phyloP scores from a whole-genome alignment of 1,140 invertebrate genomes.

The Mizuhopecten yessoensis region DNA sequence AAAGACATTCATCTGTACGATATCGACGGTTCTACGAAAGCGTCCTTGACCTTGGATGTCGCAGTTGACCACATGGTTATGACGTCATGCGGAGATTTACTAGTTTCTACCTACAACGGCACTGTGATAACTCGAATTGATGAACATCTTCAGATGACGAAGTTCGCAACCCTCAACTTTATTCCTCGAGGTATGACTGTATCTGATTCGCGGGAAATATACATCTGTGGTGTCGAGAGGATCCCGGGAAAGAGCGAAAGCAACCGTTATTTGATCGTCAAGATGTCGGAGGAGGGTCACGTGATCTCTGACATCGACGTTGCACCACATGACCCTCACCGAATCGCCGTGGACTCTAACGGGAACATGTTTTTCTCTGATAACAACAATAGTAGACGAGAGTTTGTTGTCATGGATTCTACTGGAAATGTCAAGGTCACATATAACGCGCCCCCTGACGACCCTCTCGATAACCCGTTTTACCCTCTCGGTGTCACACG shows the following conservation, averaged over 20 bases:
- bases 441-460: slow-evolving; percentile 57
- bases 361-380: slow-evolving; percentile 67
- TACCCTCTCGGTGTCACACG: slow-evolving; percentile 68
- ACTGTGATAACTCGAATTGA: slow-evolving; percentile 46
- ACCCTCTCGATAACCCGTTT: slow-evolving; percentile 60
- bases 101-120: slow-evolving; percentile 50
- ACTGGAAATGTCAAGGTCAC: slow-evolving; percentile 53
- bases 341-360: slow-evolving; percentile 65
- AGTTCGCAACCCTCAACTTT: slow-evolving; percentile 41
- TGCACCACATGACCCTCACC: slow-evolving; percentile 62
- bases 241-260: slow-evolving; percentile 43
- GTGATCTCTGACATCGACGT: slow-evolving; percentile 52
- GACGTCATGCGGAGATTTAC: slow-evolving; percentile 1
- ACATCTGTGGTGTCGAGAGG: slow-evolving; percentile 64
- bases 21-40: slow-evolving; percentile 54
- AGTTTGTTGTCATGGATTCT: slow-evolving; percentile 61
- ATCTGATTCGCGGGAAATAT: slow-evolving; percentile 54
- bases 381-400: slow-evolving; percentile 61
- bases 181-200: slow-evolving; percentile 43
- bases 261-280: slow-evolving; percentile 60
- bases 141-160: slow-evolving; percentile 45
- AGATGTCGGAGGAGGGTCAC: slow-evolving; percentile 61
- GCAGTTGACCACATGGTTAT: slow-evolving; percentile 48
- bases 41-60: slow-evolving; percentile 59
- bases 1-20: slow-evolving; percentile 61